A percentile compares a stretch with the other conserved stretches of the same genome.
Evolutionary conservation across 1,140 invertebrate species (phyloP).

Genomic region (Drosophila tsacasi): DNA sequence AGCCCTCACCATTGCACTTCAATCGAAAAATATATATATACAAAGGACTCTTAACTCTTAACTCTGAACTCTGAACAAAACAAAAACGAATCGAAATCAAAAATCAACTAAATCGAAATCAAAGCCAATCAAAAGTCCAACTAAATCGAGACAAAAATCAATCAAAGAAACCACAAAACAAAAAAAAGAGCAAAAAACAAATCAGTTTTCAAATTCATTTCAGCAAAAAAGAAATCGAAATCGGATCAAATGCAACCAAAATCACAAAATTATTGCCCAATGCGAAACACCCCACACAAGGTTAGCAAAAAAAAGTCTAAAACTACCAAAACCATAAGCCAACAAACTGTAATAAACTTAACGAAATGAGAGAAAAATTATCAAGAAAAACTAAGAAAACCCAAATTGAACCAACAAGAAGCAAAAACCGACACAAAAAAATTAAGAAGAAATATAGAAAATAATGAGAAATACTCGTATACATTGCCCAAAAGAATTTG

Average conservation of each 20-base stretch:
- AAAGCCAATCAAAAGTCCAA: constrained; percentile 52
- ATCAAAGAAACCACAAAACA: constrained; percentile 15
- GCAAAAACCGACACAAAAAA: constrained; percentile 43
- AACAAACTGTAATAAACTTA: constrained; percentile 23
- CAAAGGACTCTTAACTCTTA: constrained; percentile 6
- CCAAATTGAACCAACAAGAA: constrained; percentile 26
- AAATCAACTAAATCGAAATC: constrained; percentile 38
- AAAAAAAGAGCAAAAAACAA: constrained; percentile 16
- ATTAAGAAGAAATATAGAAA: neutral
- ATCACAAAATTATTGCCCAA: constrained; percentile 81
- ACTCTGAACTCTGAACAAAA: neutral
- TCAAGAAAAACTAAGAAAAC: constrained; percentile 18
- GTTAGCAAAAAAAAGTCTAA: constrained; percentile 65
- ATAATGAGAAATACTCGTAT: constrained; percentile 6
- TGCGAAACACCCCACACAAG: constrained; percentile 78
- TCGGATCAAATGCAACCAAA: constrained; percentile 73
- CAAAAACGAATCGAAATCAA: constrained; percentile 35
- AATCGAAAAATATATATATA: constrained; percentile 24
- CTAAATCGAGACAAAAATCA: constrained; percentile 41
- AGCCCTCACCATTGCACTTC: constrained; percentile 45
- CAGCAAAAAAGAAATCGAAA: constrained; percentile 17
- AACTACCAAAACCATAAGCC: constrained; percentile 29
- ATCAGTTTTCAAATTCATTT: constrained; percentile 48
- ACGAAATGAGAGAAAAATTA: constrained; percentile 7
- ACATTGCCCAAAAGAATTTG: constrained; percentile 60